A percentile compares a stretch with the other conserved stretches of the same genome.
phyloP scores from a whole-genome alignment of 2,888 invertebrate species.

The Elaeidobius kamerunicus region DNA sequence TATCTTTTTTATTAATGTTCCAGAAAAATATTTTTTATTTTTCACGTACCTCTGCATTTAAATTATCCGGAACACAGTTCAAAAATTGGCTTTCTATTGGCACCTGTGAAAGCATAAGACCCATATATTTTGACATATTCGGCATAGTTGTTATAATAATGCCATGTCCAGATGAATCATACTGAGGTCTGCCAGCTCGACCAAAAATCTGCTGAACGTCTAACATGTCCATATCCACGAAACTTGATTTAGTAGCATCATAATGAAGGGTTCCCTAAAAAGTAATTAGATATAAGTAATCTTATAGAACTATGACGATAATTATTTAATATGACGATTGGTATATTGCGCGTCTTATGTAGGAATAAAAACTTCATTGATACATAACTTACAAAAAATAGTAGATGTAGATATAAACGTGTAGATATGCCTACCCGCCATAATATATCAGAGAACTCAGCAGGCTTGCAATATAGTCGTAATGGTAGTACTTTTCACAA shows the following conservation, averaged over 20 bases:
- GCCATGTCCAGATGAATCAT: slow-evolving; percentile 90
- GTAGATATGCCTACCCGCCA: too few relatives aligned
- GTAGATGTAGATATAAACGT: too few relatives aligned
- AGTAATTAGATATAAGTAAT: slow-evolving; percentile 1
- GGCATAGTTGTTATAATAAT: slow-evolving; percentile 92
- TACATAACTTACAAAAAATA: too few relatives aligned
- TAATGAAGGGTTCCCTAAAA: slow-evolving; percentile 93
- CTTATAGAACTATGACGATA: neutral
- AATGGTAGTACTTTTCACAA: too few relatives aligned
- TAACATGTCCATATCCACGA: slow-evolving; percentile 92
- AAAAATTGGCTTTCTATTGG: slow-evolving; percentile 98
- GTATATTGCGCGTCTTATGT: too few relatives aligned
- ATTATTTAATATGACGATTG: too few relatives aligned
- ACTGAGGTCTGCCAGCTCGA: slow-evolving; percentile 97
- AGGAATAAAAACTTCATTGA: too few relatives aligned
- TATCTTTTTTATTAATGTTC: too few relatives aligned
- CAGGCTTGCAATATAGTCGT: too few relatives aligned
- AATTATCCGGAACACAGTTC: slow-evolving; percentile 86
- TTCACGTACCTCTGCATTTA: slow-evolving; percentile 89
- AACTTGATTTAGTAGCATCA: slow-evolving; percentile 90
- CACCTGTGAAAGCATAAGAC: slow-evolving; percentile 91
- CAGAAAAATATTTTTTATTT: too few relatives aligned
- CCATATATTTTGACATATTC: slow-evolving; percentile 90
- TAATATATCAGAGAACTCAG: too few relatives aligned
- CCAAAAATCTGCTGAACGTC: slow-evolving; percentile 99